phyloP scores from a whole-genome alignment of 2,797 vertebrate genomes.

The Anolis apletophallus region DNA sequence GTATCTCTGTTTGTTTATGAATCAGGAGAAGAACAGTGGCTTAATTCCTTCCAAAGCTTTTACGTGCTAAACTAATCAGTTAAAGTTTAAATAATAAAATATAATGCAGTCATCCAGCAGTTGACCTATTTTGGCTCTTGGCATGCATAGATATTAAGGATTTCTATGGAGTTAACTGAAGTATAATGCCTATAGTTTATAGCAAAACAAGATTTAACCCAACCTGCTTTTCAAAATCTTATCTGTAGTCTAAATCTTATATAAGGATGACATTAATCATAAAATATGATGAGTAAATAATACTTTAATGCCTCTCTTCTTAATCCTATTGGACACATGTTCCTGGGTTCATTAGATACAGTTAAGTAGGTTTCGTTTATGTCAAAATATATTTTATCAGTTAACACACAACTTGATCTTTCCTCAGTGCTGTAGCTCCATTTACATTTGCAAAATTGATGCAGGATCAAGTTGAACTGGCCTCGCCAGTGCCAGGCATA shows the following conservation, averaged over 20 bases:
- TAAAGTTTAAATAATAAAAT: constrained; percentile 71
- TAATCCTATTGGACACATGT: constrained; percentile 63
- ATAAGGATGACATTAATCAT: constrained; percentile 76
- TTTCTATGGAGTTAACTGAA: constrained; percentile 68
- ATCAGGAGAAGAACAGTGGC: constrained; percentile 57
- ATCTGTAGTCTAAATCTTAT: constrained; percentile 67
- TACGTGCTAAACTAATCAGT: constrained; percentile 62
- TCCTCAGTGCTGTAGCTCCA: constrained; percentile 51
- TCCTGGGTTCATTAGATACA: constrained; percentile 66
- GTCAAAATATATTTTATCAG: constrained; percentile 46
- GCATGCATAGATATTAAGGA: constrained; percentile 57
- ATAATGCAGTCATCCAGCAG: constrained; percentile 46
- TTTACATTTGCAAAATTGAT: constrained; percentile 64
- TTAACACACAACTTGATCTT: constrained; percentile 54
- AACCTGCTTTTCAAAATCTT: constrained; percentile 70
- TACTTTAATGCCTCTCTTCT: constrained; percentile 78
- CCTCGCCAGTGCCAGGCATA: constrained; percentile 38
- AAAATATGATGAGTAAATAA: constrained; percentile 80
- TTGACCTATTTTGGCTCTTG: constrained; percentile 69
- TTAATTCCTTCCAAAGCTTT: constrained; percentile 59
- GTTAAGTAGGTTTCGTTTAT: constrained; percentile 56
- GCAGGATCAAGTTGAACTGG: constrained; percentile 48
- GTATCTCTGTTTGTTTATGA: constrained; percentile 23
- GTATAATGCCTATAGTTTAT: constrained; percentile 62
- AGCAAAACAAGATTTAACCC: constrained; percentile 74